These are phyloP conservation scores for Melipona quadrifasciata DNA, from an alignment of 1,140 invertebrate species.

Conservation along the genomic window DNA sequence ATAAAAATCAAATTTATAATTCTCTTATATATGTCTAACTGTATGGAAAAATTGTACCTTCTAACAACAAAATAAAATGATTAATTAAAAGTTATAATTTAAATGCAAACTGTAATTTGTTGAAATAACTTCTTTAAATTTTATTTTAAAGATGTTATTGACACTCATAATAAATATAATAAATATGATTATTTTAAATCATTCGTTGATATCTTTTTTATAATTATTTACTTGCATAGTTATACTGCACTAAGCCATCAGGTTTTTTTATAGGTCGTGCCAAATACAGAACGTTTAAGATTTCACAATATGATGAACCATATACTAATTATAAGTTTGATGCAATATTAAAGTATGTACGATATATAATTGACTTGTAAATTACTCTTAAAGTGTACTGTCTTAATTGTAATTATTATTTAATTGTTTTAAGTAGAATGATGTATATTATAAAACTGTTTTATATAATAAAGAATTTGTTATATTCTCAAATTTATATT, in stretches of 20 bases:
- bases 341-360: conserved; percentile 51
- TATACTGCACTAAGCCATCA: conserved; percentile 41
- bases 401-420: conserved; percentile 1
- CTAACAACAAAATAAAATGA: background rate
- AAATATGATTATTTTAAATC: background rate
- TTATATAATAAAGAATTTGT: conserved; percentile 13
- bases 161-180: background rate
- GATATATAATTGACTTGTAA: conserved; percentile 46
- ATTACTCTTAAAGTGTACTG: conserved; percentile 16
- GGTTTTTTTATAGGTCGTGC: conserved; percentile 64
- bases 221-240: conserved; percentile 35
- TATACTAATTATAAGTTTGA: conserved; percentile 75
- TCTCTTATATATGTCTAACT: background rate
- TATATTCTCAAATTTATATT: background rate
- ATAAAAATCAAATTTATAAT: too few relatives aligned
- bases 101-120: background rate
- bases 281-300: conserved; percentile 60
- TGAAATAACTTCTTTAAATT: conserved; percentile 2
- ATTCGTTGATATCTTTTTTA: background rate
- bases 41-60: background rate
- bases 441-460: conserved; percentile 19
- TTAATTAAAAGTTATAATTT: background rate
- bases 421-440: conserved; percentile 4
- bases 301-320: conserved; percentile 69
- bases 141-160: conserved; percentile 18